Evolutionary conservation across 2,113 vertebrate species (phyloP).

Genomic region (Orthonyx spaldingii): DNA sequence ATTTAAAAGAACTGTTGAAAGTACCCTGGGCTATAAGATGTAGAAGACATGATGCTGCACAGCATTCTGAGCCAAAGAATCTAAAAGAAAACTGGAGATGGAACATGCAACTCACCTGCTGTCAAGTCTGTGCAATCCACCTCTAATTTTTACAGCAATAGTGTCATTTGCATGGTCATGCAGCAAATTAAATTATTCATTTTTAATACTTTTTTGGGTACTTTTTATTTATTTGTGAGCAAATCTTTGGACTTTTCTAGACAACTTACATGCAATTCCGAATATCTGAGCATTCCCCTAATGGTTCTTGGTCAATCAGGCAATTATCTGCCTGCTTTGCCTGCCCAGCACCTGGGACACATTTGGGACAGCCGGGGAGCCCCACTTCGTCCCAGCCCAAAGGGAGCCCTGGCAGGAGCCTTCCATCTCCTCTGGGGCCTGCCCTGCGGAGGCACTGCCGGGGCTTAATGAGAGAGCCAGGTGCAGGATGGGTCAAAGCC

Average conservation of each 20-base stretch:
- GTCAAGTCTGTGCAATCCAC: not conserved
- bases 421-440: not conserved
- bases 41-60: not conserved
- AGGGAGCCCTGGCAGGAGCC: not conserved
- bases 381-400: rapidly evolving
- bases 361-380: not conserved
- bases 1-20: not conserved
- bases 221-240: not conserved
- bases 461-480: rapidly evolving
- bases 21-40: not conserved
- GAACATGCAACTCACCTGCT: not conserved
- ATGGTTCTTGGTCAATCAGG: not conserved
- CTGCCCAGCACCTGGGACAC: rapidly evolving
- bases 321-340: not conserved
- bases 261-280: rapidly evolving
- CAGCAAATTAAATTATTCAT: not conserved
- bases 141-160: not conserved
- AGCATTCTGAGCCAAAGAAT: not conserved
- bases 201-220: not conserved
- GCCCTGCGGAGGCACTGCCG: not conserved
- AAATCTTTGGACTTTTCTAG: not conserved
- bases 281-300: not conserved
- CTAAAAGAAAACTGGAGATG: not conserved
- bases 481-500: not conserved
- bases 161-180: not conserved